Evolutionary conservation across 2,797 vertebrate genomes (phyloP).

Genomic region (Phrynocephalus guinanensis): DNA sequence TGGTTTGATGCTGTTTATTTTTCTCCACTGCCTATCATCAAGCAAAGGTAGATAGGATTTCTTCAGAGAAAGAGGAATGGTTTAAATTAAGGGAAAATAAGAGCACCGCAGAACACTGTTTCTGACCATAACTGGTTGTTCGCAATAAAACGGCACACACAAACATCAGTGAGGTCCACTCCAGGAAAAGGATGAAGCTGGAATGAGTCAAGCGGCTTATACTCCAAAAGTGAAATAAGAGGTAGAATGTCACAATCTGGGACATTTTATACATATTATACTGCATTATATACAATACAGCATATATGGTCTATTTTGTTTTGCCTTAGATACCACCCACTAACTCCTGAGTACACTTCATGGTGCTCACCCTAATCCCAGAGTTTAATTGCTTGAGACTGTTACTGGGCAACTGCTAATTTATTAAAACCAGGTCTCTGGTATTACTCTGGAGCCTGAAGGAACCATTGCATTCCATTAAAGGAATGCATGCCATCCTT

Average conservation of each 20-base stretch:
- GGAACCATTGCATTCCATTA: slow-evolving; percentile 76
- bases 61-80: background rate
- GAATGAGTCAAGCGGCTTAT: background rate
- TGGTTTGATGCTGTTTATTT: background rate
- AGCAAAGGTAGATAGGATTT: slow-evolving; percentile 13
- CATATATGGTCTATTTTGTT: slow-evolving; percentile 27
- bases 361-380: slow-evolving; percentile 65
- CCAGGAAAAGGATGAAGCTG: background rate
- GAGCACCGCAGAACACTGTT: background rate
- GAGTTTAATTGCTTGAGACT: slow-evolving; percentile 76
- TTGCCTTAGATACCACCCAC: slow-evolving; percentile 45
- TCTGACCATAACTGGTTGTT: too few species aligned
- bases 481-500: slow-evolving; percentile 64
- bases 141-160: background rate
- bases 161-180: background rate
- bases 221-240: background rate
- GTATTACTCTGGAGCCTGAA: slow-evolving; percentile 68
- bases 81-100: background rate
- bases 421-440: slow-evolving; percentile 74
- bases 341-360: slow-evolving; percentile 60
- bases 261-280: slow-evolving; percentile 20
- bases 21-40: slow-evolving; percentile 7
- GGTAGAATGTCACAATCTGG: background rate
- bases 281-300: slow-evolving; percentile 22
- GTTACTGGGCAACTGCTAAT: slow-evolving; percentile 73